phyloP scores from a whole-genome alignment of 2,113 vertebrate species.

The Vulpes ferrilata region DNA sequence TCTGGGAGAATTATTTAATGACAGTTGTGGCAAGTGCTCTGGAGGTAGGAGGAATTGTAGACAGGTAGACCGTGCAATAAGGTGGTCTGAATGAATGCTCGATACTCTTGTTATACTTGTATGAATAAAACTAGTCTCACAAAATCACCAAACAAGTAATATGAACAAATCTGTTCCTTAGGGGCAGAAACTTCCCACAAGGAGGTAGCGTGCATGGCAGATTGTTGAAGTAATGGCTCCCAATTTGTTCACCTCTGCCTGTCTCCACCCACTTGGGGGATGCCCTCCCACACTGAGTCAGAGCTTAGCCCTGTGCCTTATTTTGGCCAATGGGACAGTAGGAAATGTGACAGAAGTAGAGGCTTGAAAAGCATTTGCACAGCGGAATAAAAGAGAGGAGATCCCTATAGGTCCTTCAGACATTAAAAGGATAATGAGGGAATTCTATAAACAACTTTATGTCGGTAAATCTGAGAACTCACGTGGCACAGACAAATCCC shows the following conservation, averaged over 20 bases:
- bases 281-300: neutral
- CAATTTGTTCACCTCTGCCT: neutral
- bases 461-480: neutral
- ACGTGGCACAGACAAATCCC: neutral
- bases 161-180: neutral
- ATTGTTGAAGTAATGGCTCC: neutral
- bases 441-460: neutral
- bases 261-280: too few species aligned
- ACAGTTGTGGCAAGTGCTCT: neutral
- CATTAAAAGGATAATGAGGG: neutral
- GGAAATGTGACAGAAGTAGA: neutral
- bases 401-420: neutral
- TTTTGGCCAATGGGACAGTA: neutral
- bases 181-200: neutral
- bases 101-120: neutral
- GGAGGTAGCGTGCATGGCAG: neutral
- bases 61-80: too few species aligned
- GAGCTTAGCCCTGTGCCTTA: neutral
- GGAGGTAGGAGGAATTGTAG: neutral
- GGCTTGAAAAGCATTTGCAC: neutral
- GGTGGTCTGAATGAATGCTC: neutral
- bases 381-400: neutral
- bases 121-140: neutral
- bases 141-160: neutral
- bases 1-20: neutral